phyloP scores from a whole-genome alignment of 2,113 vertebrate species.

The Tretioscincus oriximinensis region DNA sequence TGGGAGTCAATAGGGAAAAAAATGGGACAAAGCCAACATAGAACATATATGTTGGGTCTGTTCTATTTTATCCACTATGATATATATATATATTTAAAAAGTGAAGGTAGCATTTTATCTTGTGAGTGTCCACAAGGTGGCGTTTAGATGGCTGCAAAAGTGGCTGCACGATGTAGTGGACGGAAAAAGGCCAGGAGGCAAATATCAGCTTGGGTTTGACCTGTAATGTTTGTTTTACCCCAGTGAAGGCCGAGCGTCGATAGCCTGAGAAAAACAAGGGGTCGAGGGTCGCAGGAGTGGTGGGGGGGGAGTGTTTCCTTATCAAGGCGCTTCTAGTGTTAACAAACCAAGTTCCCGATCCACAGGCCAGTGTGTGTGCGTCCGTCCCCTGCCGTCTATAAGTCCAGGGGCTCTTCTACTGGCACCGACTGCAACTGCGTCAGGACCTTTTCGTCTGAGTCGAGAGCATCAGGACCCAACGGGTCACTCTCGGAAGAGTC shows the following conservation, averaged over 20 bases:
- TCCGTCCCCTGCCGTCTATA: conserved; percentile 31
- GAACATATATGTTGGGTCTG: background rate
- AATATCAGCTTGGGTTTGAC: background rate
- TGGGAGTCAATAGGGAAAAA: no score
- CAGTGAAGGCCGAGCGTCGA: background rate
- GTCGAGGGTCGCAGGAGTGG: background rate
- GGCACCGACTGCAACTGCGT: conserved; percentile 89
- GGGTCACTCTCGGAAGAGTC: conserved; percentile 69
- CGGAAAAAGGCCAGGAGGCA: rapidly evolving
- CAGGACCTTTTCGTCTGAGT: conserved; percentile 73
- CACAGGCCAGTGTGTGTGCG: background rate
- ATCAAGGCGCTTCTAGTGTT: conserved; percentile 10
- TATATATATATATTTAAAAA: no score
- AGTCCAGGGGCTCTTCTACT: conserved; percentile 80
- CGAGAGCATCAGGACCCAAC: conserved; percentile 74
- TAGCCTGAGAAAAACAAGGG: background rate
- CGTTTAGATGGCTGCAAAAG: no score
- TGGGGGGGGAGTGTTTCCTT: background rate
- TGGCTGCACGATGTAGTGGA: no score
- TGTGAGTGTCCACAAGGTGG: background rate
- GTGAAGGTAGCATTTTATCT: background rate
- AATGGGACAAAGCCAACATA: background rate
- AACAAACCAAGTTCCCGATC: background rate
- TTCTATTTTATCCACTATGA: no score
- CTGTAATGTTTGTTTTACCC: background rate